Evolutionary conservation across 2,797 vertebrate species (phyloP), one percentile per base, ranked within the genome.

Genomic region (Chromis chromis): DNA sequence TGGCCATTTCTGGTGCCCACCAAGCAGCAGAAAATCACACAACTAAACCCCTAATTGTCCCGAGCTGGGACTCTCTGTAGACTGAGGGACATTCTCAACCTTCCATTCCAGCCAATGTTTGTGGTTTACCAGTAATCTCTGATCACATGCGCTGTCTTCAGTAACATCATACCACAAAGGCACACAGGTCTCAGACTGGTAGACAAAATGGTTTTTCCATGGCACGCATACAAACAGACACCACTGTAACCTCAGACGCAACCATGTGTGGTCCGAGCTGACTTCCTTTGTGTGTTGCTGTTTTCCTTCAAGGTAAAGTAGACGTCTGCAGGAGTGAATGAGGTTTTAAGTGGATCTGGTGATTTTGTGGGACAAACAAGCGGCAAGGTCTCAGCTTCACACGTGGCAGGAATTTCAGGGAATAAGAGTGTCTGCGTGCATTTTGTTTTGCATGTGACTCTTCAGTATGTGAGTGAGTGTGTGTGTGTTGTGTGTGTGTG

Each of bases 331-430:
- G 66, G 61, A 71, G 53, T 2, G 60, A 81, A 86, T 67, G 79
- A 72, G 64, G 62, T 83, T 91, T 86, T 87, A 91, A 91, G 78
- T 85, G 82, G 82, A 81, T 85, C 72, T 76, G 81, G 84, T 85
- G 76, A 79, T 78, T 75, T 57, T 71, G 74, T 69, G 87, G 78
- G 68, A 86, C 86, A 90, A 88, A 90, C 84, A 82, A 74, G 71
- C 36, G 6, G 74, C 55, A 21, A 64, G 65, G 61, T 88, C 77
- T 59, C 61, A 87, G 77, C 83, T 81, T 52, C 71, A 74, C 79
- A 83, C 59, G 82, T 22, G 1, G 68, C 58, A 46, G 63, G 68
- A 73, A 84, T 74, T 27, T 36, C 16, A 63, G 42, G 53, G 58
- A 74, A 68, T 62, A 64, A 65, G 44, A 44, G 25, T 17, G 42